Percentiles rank a stretch among this genome's conserved stretches.
Conservation (phyloP, 92 coral and sea anemone species). For the Porites divaricata region DNA sequence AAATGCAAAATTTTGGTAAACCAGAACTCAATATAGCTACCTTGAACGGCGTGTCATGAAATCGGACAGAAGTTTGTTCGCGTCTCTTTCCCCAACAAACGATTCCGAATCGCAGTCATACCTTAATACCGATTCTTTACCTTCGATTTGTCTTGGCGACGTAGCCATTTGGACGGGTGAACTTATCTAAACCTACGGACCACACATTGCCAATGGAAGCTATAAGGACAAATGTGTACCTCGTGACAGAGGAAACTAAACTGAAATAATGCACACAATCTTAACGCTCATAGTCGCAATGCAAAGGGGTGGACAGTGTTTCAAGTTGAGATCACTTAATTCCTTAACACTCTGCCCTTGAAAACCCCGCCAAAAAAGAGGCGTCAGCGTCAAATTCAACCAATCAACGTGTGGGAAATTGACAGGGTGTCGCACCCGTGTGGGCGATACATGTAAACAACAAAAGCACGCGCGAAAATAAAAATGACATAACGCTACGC, state of each 20-base stretch:
- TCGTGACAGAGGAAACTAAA: not conserved
- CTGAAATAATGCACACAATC: constrained; percentile 16
- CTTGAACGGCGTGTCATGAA: constrained; percentile 38
- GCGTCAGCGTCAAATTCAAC: not conserved
- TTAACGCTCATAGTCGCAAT: constrained; percentile 2
- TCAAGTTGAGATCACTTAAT: constrained; percentile 33
- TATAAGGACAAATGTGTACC: not conserved
- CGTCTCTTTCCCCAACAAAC: constrained; percentile 34
- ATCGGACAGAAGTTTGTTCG: constrained; percentile 35
- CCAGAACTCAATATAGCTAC: not conserved
- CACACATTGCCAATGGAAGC: not conserved
- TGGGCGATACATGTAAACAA: constrained; percentile 1
- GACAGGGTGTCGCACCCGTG: constrained; percentile 25
- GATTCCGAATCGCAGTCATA: constrained; percentile 69
- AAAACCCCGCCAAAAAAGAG: constrained; percentile 29
- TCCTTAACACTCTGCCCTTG: constrained; percentile 22
- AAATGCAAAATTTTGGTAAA: not conserved
- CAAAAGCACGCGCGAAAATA: constrained; percentile 13
- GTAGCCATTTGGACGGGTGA: constrained; percentile 57
- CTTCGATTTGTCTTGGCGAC: constrained; percentile 80
- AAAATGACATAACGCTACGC: constrained; percentile 30
- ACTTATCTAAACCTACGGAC: constrained; percentile 16
- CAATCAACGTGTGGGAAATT: constrained; percentile 13
- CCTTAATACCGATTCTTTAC: constrained; percentile 61
- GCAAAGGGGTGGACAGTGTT: constrained; percentile 30